Evolutionary conservation across 2,888 invertebrate species (phyloP), one percentile per base, ranked within the genome.

Genomic region (Trypoxylon attenuatum): DNA sequence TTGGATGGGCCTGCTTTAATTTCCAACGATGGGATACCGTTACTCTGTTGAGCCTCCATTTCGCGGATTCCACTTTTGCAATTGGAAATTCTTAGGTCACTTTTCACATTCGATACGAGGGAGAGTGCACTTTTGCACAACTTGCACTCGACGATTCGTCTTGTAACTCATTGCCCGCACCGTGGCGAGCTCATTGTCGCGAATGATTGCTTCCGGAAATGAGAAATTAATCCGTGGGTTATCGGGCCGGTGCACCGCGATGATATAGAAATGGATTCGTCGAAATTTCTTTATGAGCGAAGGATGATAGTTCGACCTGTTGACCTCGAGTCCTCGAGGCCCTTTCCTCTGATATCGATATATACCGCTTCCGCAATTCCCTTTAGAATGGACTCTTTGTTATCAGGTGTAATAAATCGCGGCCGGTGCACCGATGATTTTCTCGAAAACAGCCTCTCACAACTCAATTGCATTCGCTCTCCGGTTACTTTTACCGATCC

Each of bases 1-100:
- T 47, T 67, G 10, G 83, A 82, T 1, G 82, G 61, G 16, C 80
- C 77, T 1, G 80, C 71, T 41, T 80, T 78, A 6, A 47, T 55
- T 25, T 76, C 77, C 59, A 71, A 27, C 33, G 75, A 43, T 13
- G 77, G 54, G 4, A 64, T 46, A 5, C 53, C 62, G 51, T 67
- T 64, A 18, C 27, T 55, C 25, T 38, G 68, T 21, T 68, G 71
- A 18, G 49, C 13, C n/a, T 72, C 72, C 73, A 71, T 73, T 46
- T 74, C 47, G 15, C 16, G 0, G 10, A 27, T 23, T 41, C 13
- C 23, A 23, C 18, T n/a, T n/a, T n/a, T 21, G 25, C 22, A 10
- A 63, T 59, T 16, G 10, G 27, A n/a, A n/a, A n/a, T n/a, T n/a
- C n/a, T n/a, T n/a, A n/a, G 15, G 5, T 10, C 15, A 25, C 23